Evolutionary conservation across 2,888 invertebrate species (phyloP).

Genomic region (Ectemnius continuus): DNA sequence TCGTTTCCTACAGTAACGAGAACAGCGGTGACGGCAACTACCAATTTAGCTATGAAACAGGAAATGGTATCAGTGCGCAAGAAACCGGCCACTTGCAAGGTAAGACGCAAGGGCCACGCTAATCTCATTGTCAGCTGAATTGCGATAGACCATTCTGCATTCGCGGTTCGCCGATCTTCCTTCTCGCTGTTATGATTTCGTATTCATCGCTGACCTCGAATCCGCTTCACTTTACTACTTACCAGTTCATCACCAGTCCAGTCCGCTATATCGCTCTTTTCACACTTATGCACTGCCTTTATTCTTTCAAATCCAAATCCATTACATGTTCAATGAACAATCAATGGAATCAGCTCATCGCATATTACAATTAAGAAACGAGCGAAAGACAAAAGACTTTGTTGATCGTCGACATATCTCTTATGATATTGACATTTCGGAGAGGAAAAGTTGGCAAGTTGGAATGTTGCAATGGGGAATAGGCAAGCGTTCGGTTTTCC

Average conservation of each 20-base stretch:
- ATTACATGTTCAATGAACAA: too few relatives aligned
- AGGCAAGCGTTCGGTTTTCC: not conserved
- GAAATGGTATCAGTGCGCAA: slow-evolving; percentile 72
- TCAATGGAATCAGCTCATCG: too few relatives aligned
- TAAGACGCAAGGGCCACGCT: slow-evolving; percentile 48
- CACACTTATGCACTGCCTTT: too few relatives aligned
- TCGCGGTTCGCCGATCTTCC: slow-evolving; percentile 46
- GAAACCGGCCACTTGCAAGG: slow-evolving; percentile 72
- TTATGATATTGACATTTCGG: not conserved
- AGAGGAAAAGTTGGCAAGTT: not conserved
- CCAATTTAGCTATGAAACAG: slow-evolving; percentile 72
- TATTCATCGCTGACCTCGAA: slow-evolving; percentile 47
- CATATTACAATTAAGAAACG: too few relatives aligned
- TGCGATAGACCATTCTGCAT: slow-evolving; percentile 31
- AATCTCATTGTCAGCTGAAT: slow-evolving; percentile 27
- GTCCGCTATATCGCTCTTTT: too few relatives aligned
- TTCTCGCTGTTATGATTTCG: slow-evolving; percentile 46
- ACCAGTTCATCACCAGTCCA: too few relatives aligned
- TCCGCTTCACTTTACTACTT: slow-evolving; percentile 27
- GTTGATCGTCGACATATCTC: too few relatives aligned
- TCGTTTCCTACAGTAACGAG: slow-evolving; percentile 67
- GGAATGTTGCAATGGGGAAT: slow-evolving; percentile 17
- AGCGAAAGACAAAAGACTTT: too few relatives aligned
- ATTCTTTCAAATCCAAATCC: too few relatives aligned
- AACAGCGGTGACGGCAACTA: slow-evolving; percentile 73